Percentiles rank a stretch among this genome's conserved stretches.
phyloP scores from a whole-genome alignment of 2,113 vertebrate species.

The Ptyas mucosa region DNA sequence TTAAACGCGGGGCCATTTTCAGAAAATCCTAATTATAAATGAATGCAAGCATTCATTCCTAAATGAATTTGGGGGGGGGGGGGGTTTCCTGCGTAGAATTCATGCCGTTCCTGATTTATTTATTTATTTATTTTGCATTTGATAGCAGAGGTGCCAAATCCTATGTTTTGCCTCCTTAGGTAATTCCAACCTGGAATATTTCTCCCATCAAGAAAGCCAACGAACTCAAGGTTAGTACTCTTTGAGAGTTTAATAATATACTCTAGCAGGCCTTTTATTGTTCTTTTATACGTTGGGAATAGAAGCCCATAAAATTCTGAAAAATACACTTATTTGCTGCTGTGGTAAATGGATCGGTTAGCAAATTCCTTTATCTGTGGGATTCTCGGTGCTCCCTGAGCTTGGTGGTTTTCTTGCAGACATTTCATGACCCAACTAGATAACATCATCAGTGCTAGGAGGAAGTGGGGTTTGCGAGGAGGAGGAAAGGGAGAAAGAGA shows the following conservation, averaged over 20 bases:
- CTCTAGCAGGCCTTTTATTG: not conserved
- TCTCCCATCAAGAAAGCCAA: constrained; percentile 91
- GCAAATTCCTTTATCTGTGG: not conserved
- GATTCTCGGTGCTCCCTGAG: too few species aligned
- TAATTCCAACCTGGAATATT: constrained; percentile 94
- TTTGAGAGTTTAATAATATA: not conserved
- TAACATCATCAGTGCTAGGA: not conserved
- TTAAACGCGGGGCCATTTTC: not conserved
- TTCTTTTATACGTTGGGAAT: not conserved
- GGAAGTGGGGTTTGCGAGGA: too few species aligned
- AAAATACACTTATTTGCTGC: not conserved
- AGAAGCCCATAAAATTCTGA: not conserved
- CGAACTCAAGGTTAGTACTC: constrained; percentile 74
- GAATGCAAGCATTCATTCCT: too few species aligned
- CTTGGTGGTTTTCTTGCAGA: not conserved
- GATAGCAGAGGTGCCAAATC: not conserved
- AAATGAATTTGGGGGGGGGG: too few species aligned
- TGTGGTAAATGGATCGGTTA: not conserved
- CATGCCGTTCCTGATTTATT: not conserved
- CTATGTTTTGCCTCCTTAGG: constrained; percentile 65
- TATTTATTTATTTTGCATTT: not conserved
- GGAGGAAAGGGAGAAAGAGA: too few species aligned
- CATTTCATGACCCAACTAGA: not conserved
- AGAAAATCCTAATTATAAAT: too few species aligned
- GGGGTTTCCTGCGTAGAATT: not conserved